Evolutionary conservation across 2,113 vertebrate genomes (phyloP).

Genomic region (Silurus glanis): DNA sequence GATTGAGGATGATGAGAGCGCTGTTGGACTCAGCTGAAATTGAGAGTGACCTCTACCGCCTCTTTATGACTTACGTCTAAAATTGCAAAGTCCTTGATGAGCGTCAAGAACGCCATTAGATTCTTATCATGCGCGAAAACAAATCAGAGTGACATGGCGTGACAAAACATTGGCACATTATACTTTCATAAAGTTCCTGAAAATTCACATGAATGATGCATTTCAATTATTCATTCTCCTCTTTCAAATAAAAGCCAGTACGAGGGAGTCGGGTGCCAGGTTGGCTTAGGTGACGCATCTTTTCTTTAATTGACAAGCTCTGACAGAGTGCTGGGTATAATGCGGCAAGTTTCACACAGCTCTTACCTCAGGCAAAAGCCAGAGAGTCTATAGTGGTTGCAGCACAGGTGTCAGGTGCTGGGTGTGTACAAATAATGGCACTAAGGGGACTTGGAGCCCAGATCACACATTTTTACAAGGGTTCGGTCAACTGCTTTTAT

Average conservation of each 20-base stretch:
- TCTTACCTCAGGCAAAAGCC: constrained; percentile 42
- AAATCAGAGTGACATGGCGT: neutral
- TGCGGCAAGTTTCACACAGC: constrained; percentile 5
- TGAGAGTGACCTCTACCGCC: neutral
- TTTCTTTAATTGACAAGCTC: constrained; percentile 32
- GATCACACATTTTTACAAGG: neutral
- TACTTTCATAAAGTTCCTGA: constrained; percentile 5
- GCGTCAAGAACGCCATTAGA: neutral
- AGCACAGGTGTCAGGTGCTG: constrained; percentile 45
- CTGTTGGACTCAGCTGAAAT: neutral
- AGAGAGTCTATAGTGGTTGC: constrained; percentile 15
- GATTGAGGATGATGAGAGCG: constrained; percentile 9
- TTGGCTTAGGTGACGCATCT: constrained; percentile 6
- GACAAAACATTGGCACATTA: neutral
- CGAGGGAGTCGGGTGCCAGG: neutral
- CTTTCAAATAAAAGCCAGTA: neutral
- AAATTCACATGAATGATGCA: constrained; percentile 3
- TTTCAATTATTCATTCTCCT: neutral
- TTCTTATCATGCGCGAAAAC: neutral
- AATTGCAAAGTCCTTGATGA: neutral
- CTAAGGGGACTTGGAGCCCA: constrained; percentile 18
- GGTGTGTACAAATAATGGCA: constrained; percentile 24
- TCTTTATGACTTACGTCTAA: constrained; percentile 14
- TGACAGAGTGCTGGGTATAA: constrained; percentile 40
- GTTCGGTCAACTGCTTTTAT: neutral